Conservation (phyloP, 1,140 invertebrate species). For the roundworm (Caenorhabditis elegans) region WBcel235 BX284605.5:10478001-10478500, state of each 20-base stretch:
- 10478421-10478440: neutral
- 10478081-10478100: neutral
- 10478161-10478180: neutral
- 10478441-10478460: neutral
- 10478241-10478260: conserved; percentile 16
- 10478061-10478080: neutral
- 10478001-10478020: no score
- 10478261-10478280: conserved; percentile 18
- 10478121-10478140: conserved; percentile 12
- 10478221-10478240: neutral
- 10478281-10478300: neutral
- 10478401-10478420: neutral
- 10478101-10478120: neutral
- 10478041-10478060: no score
- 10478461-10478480: neutral
- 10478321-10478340: conserved; percentile 32
- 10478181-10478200: conserved; percentile 28
- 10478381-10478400: conserved; percentile 24
- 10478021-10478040: no score
- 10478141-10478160: conserved; percentile 30
- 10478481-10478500: neutral
- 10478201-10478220: neutral
- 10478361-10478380: conserved; percentile 6
- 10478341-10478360: conserved; percentile 34
- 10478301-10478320: conserved; percentile 9